Conservation (phyloP, 2,113 vertebrate genomes). For the Gymnogyps californianus region DNA sequence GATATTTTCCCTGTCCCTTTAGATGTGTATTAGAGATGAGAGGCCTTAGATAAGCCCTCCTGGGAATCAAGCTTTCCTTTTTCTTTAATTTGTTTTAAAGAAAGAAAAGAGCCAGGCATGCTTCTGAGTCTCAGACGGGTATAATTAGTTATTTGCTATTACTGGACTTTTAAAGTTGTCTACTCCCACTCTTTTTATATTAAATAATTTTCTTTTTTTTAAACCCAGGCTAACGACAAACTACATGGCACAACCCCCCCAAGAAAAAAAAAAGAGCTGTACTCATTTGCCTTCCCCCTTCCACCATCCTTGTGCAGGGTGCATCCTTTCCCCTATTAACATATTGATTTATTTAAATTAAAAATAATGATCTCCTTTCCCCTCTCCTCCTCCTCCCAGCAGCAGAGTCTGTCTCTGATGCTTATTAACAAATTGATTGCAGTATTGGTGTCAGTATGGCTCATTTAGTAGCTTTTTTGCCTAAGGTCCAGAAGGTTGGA, state of each 20-base stretch:
- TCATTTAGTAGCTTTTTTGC: constrained; percentile 63
- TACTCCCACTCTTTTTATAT: constrained; percentile 44
- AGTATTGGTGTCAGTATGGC: constrained; percentile 65
- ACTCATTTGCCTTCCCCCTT: constrained; percentile 3
- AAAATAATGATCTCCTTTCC: constrained; percentile 67
- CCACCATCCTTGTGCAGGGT: neutral
- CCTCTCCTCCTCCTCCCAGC: constrained; percentile 34
- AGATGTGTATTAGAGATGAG: constrained; percentile 78
- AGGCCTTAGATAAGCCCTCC: constrained; percentile 68
- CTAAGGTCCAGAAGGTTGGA: constrained; percentile 48
- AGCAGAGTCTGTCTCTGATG: constrained; percentile 31
- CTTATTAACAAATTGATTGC: constrained; percentile 65
- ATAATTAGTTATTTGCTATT: constrained; percentile 70
- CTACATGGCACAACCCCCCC: neutral
- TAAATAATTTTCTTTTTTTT: constrained; percentile 33
- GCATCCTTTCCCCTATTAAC: constrained; percentile 42
- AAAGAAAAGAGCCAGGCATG: constrained; percentile 57
- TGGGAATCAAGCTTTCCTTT: constrained; percentile 73
- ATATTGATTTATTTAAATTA: constrained; percentile 70
- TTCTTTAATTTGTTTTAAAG: constrained; percentile 75
- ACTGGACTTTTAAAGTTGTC: constrained; percentile 57
- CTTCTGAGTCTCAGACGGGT: constrained; percentile 38
- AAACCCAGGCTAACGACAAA: constrained; percentile 1
- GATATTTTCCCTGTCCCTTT: constrained; percentile 76
- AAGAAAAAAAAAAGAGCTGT: neutral